phyloP scores from a whole-genome alignment of 2,797 vertebrate genomes.

The Lagorchestes hirsutus region DNA sequence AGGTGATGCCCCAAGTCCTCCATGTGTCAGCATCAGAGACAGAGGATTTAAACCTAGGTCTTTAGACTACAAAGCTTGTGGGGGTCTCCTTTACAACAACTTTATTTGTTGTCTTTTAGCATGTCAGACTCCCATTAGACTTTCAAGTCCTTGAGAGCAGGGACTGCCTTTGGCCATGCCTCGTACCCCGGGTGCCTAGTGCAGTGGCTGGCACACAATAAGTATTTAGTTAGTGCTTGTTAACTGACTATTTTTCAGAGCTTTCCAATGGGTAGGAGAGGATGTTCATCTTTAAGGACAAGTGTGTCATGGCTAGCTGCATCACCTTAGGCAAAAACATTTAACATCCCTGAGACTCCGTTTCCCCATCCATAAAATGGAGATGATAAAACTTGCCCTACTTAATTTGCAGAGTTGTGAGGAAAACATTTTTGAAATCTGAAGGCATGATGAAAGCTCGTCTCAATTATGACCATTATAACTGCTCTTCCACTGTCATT shows the following conservation, averaged over 20 bases:
- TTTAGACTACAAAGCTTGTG: too few relatives aligned
- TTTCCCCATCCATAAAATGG: not conserved
- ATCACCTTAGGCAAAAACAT: not conserved
- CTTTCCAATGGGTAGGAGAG: not conserved
- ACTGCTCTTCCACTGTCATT: not conserved
- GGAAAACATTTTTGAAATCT: not conserved
- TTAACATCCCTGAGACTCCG: not conserved
- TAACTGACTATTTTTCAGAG: not conserved
- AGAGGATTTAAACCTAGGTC: not conserved
- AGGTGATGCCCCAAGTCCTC: not conserved
- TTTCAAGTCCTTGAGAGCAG: not conserved
- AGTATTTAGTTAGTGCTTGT: not conserved
- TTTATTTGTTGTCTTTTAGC: not conserved
- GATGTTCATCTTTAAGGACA: not conserved
- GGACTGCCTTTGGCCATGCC: not conserved
- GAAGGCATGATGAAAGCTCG: not conserved
- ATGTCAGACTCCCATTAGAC: not conserved
- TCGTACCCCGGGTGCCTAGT: not conserved
- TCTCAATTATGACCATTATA: not conserved
- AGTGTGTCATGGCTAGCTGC: not conserved
- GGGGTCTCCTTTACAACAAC: not conserved
- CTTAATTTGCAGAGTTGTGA: not conserved
- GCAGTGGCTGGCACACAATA: not conserved
- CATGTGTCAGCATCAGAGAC: not conserved
- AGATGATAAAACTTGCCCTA: not conserved